Conservation (phyloP, 2,113 vertebrate species). For the Bombycilla garrulus region DNA sequence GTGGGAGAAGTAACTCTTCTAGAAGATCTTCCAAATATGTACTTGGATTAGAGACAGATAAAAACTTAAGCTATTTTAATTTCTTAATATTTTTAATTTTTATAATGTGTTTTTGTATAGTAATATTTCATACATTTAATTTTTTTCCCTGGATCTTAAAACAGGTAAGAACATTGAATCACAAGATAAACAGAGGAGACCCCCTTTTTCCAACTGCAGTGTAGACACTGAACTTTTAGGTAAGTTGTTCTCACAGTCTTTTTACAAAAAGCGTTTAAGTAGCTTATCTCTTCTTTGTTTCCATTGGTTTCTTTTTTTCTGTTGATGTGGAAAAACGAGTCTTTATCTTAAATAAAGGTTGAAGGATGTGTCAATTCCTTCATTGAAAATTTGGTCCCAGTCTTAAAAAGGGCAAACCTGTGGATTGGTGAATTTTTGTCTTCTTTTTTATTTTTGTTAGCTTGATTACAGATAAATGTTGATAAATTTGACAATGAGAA, state of each 20-base stretch:
- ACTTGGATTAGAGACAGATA: not conserved
- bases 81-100: not conserved
- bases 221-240: conserved; percentile 75
- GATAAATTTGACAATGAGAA: not conserved
- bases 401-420: not conserved
- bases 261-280: not conserved
- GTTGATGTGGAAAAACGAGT: not conserved
- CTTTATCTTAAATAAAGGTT: not conserved
- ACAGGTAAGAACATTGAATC: not conserved
- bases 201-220: conserved; percentile 80
- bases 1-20: not conserved
- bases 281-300: not conserved
- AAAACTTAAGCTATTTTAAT: not conserved
- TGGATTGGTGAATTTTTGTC: not conserved
- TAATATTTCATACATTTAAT: not conserved
- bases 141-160: not conserved
- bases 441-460: not conserved
- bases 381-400: not conserved
- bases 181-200: conserved; percentile 36
- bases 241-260: conserved; percentile 44
- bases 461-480: not conserved
- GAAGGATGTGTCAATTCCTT: not conserved
- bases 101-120: not conserved
- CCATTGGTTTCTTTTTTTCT: not conserved
- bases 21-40: not conserved